Evolutionary conservation across 1,140 invertebrate genomes (phyloP).

Genomic region (Druon quercuslanigerum): DNA sequence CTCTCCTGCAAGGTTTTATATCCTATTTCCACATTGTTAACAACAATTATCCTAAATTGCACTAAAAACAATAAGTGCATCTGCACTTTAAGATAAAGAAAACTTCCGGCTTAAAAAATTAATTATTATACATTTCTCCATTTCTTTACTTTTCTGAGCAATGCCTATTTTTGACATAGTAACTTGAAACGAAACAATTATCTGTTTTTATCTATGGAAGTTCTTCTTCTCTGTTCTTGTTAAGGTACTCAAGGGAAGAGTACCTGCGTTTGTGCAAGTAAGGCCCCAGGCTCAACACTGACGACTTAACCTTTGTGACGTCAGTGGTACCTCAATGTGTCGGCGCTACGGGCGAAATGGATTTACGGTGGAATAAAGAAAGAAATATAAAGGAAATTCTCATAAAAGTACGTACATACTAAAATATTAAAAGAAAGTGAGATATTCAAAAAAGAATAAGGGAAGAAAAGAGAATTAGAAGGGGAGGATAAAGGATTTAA

Average conservation of each 20-base stretch:
- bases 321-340: conserved; percentile 13
- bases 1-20: no score
- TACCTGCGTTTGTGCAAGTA: conserved; percentile 2
- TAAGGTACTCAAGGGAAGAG: neutral
- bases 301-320: conserved; percentile 6
- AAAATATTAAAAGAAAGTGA: neutral
- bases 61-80: no score
- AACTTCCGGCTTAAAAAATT: no score
- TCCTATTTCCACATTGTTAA: no score
- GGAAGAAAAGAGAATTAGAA: neutral
- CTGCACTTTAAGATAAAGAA: no score
- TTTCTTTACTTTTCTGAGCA: no score
- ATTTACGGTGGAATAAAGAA: neutral
- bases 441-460: neutral
- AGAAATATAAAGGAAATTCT: neutral
- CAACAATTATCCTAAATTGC: no score
- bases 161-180: neutral
- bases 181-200: neutral
- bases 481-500: neutral
- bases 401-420: neutral
- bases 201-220: neutral
- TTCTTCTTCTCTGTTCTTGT: conserved; percentile 18
- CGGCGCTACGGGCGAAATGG: neutral
- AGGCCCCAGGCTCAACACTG: conserved; percentile 11
- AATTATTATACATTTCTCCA: no score